Evolutionary conservation across 2,797 vertebrate species (phyloP), one percentile per base, ranked within the genome.

Genomic region (Myotis myotis): DNA sequence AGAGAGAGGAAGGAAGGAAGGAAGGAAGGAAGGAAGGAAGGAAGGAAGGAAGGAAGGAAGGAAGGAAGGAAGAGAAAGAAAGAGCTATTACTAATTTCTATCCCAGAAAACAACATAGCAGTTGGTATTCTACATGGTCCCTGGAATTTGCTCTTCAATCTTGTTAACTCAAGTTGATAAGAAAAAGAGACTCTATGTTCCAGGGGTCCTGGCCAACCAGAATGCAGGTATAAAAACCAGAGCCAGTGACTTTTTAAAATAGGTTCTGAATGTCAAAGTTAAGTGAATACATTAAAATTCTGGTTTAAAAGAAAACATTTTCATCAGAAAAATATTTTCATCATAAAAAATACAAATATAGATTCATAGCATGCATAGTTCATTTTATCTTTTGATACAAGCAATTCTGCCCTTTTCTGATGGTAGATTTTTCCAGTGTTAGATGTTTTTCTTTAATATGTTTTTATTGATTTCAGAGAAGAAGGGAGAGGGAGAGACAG

Each of bases 251-350:
- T 75, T 87, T 76, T 70, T 68, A 82, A 57, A 76, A 60, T 82
- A 57, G n/a, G 17, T 76, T 87, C 41, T 82, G 33, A 91, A 70
- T 30, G 68, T 60, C 70, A 91, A 82, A 66, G 17, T 11, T 72
- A 79, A 94, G 28, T 60, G 68, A 82, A 60, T 13, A 68, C 11
- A 38, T 87, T 60, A 75, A 60, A 68, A 87, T 70, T 95, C 25
- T 33, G n/a, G 20, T 33, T 82, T 51, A 28, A 68, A 41, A 60
- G 57, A 79, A 78, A 16, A 4, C 44, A 44, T 44, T 44, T 44
- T 44, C 44, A 44, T 44, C 44, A 11, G 44, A 44, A 44, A 44
- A 82, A 91, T 68, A 36, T 51, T 55, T 74, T 28, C 2, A 28
- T 57, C 20, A 38, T 57, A 38, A 91, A 87, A 75, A 70, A 68